A percentile compares a stretch with the other conserved stretches of the same genome.
Evolutionary conservation across 1,140 invertebrate species (phyloP).

Genomic region (Pollicipes pollicipes): DNA sequence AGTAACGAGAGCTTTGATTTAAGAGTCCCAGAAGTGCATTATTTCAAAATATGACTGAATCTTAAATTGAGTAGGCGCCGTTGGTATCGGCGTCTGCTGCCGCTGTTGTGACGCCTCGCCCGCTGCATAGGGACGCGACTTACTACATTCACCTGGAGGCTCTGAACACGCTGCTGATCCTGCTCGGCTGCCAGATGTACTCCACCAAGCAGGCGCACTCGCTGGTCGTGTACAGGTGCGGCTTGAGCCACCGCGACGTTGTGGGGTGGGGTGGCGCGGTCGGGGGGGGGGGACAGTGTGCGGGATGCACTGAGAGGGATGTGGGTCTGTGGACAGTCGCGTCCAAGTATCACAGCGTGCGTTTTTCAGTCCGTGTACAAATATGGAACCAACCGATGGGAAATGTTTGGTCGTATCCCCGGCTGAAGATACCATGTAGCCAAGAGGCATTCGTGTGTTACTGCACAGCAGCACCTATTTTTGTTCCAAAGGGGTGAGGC

Average conservation of each 20-base stretch:
- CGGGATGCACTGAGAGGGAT: constrained; percentile 11
- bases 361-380: neutral
- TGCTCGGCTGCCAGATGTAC: constrained; percentile 19
- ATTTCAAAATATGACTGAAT: too few relatives aligned
- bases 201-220: neutral
- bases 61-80: too few relatives aligned
- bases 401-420: constrained; percentile 39
- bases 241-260: too few relatives aligned
- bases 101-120: neutral
- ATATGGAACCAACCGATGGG: neutral
- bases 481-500: too few relatives aligned
- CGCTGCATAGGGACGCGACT: constrained; percentile 22
- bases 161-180: constrained; percentile 30
- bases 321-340: constrained; percentile 5
- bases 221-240: too few relatives aligned
- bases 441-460: too few relatives aligned
- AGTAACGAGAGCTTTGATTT: too few relatives aligned
- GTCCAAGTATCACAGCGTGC: neutral
- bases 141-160: constrained; percentile 32
- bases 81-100: constrained; percentile 34
- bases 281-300: constrained; percentile 4
- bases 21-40: too few relatives aligned
- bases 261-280: too few relatives aligned
- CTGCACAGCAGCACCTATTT: too few relatives aligned
- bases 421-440: too few relatives aligned